A percentile compares a stretch with the other conserved stretches of the same genome.
phyloP scores from a whole-genome alignment of 2,888 invertebrate species.

The Catocala sponsa region DNA sequence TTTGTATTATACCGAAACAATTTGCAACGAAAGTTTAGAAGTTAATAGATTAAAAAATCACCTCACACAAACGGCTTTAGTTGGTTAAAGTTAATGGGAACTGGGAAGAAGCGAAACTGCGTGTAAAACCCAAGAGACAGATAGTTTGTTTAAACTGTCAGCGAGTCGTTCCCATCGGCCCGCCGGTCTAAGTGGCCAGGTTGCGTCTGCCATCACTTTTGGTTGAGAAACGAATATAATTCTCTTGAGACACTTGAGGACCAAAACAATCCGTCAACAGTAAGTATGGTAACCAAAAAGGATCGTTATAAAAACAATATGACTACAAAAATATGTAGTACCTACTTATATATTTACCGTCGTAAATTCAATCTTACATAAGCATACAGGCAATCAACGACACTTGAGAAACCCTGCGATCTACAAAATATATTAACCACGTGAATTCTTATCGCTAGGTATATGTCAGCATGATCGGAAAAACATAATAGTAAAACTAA shows the following conservation, averaged over 20 bases:
- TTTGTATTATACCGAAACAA: too few species aligned
- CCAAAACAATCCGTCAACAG: constrained; percentile 16
- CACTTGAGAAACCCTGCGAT: too few species aligned
- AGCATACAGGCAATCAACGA: too few species aligned
- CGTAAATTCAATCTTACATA: too few species aligned
- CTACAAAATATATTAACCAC: too few species aligned
- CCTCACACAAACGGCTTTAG: background rate
- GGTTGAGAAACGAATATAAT: constrained; percentile 19
- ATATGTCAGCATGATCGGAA: background rate
- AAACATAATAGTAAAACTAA: constrained; percentile 11
- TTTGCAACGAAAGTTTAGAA: too few species aligned
- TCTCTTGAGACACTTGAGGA: constrained; percentile 20
- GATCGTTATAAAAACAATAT: constrained; percentile 6
- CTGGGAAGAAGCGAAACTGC: constrained; percentile 1
- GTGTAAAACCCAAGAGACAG: constrained; percentile 17
- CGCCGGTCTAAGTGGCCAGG: constrained; percentile 15
- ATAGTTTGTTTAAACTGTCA: constrained; percentile 36
- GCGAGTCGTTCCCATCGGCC: constrained; percentile 25
- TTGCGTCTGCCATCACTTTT: constrained; percentile 20
- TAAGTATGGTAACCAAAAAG: constrained; percentile 14
- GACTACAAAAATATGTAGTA: too few species aligned
- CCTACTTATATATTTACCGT: too few species aligned
- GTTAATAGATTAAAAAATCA: too few species aligned
- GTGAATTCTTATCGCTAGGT: too few species aligned
- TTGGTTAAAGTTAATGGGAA: constrained; percentile 14